Evolutionary conservation across 2,797 vertebrate genomes (phyloP).

Genomic region (Sebastes goodei): DNA sequence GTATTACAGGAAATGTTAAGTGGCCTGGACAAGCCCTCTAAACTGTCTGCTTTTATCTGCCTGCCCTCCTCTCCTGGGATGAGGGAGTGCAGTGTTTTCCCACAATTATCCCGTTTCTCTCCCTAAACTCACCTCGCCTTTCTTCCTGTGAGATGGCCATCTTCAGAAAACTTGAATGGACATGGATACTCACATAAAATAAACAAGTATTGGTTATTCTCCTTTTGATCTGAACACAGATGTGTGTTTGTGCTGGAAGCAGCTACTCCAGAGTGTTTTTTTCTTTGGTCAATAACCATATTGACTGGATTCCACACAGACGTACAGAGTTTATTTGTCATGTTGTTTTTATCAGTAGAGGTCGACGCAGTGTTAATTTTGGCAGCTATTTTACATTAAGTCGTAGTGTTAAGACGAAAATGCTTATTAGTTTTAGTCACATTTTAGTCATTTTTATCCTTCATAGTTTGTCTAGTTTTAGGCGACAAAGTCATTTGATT

Average conservation of each 20-base stretch:
- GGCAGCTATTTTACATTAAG: too few relatives aligned
- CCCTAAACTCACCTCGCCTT: conserved; percentile 34
- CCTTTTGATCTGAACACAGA: conserved; percentile 38
- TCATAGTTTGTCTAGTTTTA: too few relatives aligned
- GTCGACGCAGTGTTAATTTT: too few relatives aligned
- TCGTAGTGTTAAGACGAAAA: rapidly evolving
- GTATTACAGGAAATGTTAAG: conserved; percentile 65
- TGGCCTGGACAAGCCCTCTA: conserved; percentile 41
- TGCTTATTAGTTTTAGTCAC: too few relatives aligned
- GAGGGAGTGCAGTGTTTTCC: conserved; percentile 44
- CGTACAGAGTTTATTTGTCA: not conserved
- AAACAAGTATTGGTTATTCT: conserved; percentile 38
- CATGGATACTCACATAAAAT: conserved; percentile 15
- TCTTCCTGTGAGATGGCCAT: conserved; percentile 59
- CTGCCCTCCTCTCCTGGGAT: conserved; percentile 43
- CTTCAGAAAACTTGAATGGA: conserved; percentile 48
- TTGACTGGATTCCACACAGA: conserved; percentile 1
- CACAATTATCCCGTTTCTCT: conserved; percentile 66
- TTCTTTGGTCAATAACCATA: conserved; percentile 8
- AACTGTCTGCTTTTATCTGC: conserved; percentile 58
- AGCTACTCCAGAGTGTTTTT: conserved; percentile 4
- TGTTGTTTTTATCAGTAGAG: not conserved
- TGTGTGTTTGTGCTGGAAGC: conserved; percentile 41
- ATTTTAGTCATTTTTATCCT: too few relatives aligned
- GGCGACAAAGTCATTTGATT: too few relatives aligned